A percentile compares a stretch with the other conserved stretches of the same genome.
phyloP scores from a whole-genome alignment of 1,140 invertebrate genomes.

The Nasonia vitripennis region DNA sequence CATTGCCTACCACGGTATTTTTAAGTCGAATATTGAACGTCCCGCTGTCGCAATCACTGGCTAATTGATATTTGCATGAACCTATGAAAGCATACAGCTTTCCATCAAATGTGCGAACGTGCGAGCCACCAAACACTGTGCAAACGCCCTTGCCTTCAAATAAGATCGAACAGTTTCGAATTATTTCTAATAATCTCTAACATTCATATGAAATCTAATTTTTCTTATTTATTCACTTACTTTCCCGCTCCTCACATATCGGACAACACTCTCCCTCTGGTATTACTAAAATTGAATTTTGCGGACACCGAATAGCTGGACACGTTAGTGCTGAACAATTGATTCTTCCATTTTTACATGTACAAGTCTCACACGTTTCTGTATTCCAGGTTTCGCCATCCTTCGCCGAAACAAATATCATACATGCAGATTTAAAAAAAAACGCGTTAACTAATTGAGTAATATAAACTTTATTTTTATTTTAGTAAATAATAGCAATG shows the following conservation, averaged over 20 bases:
- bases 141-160: slow-evolving; percentile 87
- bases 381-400: slow-evolving; percentile 90
- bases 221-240: slow-evolving; percentile 70
- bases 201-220: background rate
- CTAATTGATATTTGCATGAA: slow-evolving; percentile 91
- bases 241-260: slow-evolving; percentile 83
- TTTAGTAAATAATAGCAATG: background rate
- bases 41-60: slow-evolving; percentile 85
- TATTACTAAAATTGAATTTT: slow-evolving; percentile 82
- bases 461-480: no score
- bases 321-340: slow-evolving; percentile 88
- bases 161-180: slow-evolving; percentile 56
- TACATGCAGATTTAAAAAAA: no score
- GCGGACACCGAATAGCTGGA: slow-evolving; percentile 79
- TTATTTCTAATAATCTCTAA: slow-evolving; percentile 6
- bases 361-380: slow-evolving; percentile 89
- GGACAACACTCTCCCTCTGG: slow-evolving; percentile 89
- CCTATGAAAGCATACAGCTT: slow-evolving; percentile 94
- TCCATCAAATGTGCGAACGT: slow-evolving; percentile 96
- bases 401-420: slow-evolving; percentile 76
- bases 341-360: slow-evolving; percentile 85
- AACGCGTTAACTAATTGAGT: no score
- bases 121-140: slow-evolving; percentile 93
- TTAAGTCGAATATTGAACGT: slow-evolving; percentile 91
- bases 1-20: slow-evolving; percentile 87